phyloP scores from a whole-genome alignment of 1,140 invertebrate species.

The Drosophila pachea region DNA sequence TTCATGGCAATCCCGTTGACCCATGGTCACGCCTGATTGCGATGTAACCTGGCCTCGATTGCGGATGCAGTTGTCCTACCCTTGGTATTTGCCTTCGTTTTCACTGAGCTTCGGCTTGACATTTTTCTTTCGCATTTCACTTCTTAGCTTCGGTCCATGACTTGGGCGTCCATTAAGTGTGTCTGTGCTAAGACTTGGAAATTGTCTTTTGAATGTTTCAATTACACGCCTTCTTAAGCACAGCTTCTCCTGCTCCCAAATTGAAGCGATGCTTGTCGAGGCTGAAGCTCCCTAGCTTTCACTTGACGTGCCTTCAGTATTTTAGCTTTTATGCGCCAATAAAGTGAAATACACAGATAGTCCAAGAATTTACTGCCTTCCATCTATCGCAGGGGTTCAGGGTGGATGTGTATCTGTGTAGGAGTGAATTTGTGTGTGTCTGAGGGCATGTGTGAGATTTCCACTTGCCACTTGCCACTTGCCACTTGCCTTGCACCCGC shows the following conservation, averaged over 20 bases:
- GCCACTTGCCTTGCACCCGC: conserved; percentile 14
- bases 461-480: neutral
- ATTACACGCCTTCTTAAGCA: conserved; percentile 79
- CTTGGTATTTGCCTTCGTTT: too few species aligned
- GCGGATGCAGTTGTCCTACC: conserved; percentile 33
- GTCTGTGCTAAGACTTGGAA: conserved; percentile 79
- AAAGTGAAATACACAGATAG: conserved; percentile 75
- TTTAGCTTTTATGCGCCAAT: conserved; percentile 72
- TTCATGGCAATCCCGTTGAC: conserved; percentile 70
- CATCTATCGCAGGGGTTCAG: conserved; percentile 43
- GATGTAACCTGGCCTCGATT: conserved; percentile 26
- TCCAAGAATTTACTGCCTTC: conserved; percentile 70
- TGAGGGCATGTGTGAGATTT: neutral
- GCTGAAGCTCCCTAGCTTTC: conserved; percentile 27
- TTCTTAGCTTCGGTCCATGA: conserved; percentile 73
- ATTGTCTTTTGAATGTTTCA: conserved; percentile 79
- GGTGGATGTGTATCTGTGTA: conserved; percentile 5
- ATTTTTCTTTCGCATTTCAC: conserved; percentile 76
- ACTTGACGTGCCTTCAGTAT: conserved; percentile 32
- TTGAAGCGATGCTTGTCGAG: conserved; percentile 56
- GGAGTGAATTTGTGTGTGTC: neutral
- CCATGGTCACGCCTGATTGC: conserved; percentile 68
- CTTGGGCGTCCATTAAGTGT: conserved; percentile 78
- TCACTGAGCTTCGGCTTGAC: conserved; percentile 35
- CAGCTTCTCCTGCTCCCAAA: conserved; percentile 75